These are phyloP conservation scores for Calameuta filiformis DNA, from an alignment of 2,888 invertebrate genomes.

Conservation along the genomic window DNA sequence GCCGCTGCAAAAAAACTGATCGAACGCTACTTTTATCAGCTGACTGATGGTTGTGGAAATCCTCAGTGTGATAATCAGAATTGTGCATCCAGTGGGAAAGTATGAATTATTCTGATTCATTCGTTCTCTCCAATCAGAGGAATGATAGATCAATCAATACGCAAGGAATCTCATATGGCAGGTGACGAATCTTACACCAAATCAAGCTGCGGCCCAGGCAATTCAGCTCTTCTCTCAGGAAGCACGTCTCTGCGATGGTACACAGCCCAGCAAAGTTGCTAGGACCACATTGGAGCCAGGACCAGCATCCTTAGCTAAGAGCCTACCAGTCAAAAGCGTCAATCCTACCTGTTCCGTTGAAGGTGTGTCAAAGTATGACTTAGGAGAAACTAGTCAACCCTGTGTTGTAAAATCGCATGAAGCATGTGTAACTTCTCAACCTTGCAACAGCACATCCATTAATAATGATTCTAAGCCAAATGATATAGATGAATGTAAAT, in stretches of 20 bases:
- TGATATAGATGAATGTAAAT: background rate
- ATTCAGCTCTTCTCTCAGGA: slow-evolving; percentile 88
- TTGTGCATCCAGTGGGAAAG: slow-evolving; percentile 92
- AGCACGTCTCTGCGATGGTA: slow-evolving; percentile 82
- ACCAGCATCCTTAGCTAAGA: slow-evolving; percentile 60
- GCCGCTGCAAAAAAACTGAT: slow-evolving; percentile 84
- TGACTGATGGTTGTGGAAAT: slow-evolving; percentile 93
- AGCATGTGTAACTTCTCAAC: background rate
- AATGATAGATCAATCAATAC: background rate
- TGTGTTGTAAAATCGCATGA: background rate
- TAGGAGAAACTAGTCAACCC: background rate
- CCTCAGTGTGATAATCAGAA: slow-evolving; percentile 85
- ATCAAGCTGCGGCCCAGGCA: slow-evolving; percentile 92
- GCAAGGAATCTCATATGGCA: slow-evolving; percentile 45
- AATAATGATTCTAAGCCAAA: background rate
- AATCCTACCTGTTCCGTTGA: slow-evolving; percentile 63
- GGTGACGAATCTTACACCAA: slow-evolving; percentile 81
- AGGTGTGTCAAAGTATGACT: slow-evolving; percentile 46
- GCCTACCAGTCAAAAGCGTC: slow-evolving; percentile 61
- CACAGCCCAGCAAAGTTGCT: slow-evolving; percentile 78
- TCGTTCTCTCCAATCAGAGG: background rate
- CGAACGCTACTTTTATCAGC: slow-evolving; percentile 92
- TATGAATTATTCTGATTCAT: slow-evolving; percentile 59
- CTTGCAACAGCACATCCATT: background rate
- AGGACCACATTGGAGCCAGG: slow-evolving; percentile 69